Evolutionary conservation across 2,113 vertebrate genomes (phyloP).

Genomic region (Candoia aspera): DNA sequence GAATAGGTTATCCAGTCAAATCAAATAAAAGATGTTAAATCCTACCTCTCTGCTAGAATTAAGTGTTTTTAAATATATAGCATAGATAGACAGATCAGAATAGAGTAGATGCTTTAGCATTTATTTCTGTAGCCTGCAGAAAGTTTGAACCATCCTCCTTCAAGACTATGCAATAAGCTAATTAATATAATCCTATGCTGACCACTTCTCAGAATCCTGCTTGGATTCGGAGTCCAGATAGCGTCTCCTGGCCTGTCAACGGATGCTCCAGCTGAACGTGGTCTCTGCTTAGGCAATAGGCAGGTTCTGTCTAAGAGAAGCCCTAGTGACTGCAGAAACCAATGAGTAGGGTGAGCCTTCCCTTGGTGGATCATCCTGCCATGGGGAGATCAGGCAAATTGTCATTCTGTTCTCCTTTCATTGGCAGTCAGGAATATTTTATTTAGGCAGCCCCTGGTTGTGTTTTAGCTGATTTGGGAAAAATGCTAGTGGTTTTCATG

Average conservation of each 20-base stretch:
- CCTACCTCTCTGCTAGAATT: too few species aligned
- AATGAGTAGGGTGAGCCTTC: not conserved
- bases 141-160: not conserved
- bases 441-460: not conserved
- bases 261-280: not conserved
- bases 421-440: not conserved
- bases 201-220: not conserved
- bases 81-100: not conserved
- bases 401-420: not conserved
- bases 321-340: not conserved
- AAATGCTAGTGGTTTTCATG: not conserved
- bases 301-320: not conserved
- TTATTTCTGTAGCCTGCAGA: not conserved
- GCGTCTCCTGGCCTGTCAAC: not conserved
- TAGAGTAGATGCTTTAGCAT: not conserved
- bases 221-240: not conserved
- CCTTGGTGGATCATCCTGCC: not conserved
- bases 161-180: not conserved
- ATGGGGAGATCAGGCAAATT: not conserved
- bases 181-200: not conserved
- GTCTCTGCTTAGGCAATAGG: not conserved
- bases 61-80: too few species aligned
- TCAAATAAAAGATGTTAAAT: too few species aligned
- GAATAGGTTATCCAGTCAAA: too few species aligned
- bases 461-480: not conserved